Percentiles rank a stretch among this genome's conserved stretches.
These are phyloP conservation scores for Hoplostethus atlanticus DNA, from an alignment of 2,797 vertebrate species.

Conservation along the genomic window DNA sequence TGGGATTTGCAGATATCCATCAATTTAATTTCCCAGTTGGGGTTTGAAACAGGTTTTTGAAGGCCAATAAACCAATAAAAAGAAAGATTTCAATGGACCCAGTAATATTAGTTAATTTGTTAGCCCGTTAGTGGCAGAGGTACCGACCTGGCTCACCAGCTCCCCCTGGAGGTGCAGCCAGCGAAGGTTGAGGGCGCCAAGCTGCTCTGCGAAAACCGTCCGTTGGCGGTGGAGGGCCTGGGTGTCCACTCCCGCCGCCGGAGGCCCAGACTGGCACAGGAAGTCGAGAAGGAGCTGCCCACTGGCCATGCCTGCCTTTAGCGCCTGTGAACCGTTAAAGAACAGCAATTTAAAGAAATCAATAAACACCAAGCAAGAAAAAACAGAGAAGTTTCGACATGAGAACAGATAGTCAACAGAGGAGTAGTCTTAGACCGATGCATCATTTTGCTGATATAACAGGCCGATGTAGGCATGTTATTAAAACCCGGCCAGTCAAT, in stretches of 20 bases:
- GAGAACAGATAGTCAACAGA: too few species aligned
- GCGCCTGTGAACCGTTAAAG: slow-evolving; percentile 76
- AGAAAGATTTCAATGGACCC: too few species aligned
- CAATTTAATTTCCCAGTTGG: background rate
- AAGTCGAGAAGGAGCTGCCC: slow-evolving; percentile 89
- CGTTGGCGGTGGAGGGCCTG: slow-evolving; percentile 78
- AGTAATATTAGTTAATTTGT: too few species aligned
- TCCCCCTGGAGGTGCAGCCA: slow-evolving; percentile 86
- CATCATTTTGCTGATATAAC: too few species aligned
- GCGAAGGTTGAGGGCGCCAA: slow-evolving; percentile 85
- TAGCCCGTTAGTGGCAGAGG: background rate
- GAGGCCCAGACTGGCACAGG: slow-evolving; percentile 89
- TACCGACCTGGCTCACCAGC: slow-evolving; percentile 86
- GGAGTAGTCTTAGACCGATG: too few species aligned
- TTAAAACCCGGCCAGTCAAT: too few species aligned
- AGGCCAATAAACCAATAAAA: too few species aligned
- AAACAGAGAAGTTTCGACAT: too few species aligned
- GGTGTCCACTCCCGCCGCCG: slow-evolving; percentile 76
- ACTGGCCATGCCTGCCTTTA: slow-evolving; percentile 84
- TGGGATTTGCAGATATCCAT: slow-evolving; percentile 1
- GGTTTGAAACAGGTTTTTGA: slow-evolving; percentile 3
- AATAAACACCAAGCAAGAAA: background rate
- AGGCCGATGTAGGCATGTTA: too few species aligned
- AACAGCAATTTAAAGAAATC: background rate
- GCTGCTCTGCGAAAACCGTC: slow-evolving; percentile 86